Evolutionary conservation across 2,888 invertebrate species (phyloP).

Genomic region (Philopedon plagiatum): DNA sequence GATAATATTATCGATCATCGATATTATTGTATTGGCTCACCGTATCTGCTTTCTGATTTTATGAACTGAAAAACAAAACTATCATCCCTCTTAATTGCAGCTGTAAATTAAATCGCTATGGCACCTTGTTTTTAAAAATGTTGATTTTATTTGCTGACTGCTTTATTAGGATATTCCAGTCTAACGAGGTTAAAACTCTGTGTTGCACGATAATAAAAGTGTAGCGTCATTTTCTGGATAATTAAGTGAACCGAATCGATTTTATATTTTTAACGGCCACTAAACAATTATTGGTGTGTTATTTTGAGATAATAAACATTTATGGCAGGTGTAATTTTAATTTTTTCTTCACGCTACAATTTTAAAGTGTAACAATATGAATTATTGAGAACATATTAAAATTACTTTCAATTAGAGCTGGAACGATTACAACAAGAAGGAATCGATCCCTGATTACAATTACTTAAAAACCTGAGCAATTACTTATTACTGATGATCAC

Average conservation of each 20-base stretch:
- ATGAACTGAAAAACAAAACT: too few relatives aligned
- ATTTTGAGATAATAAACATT: conserved; percentile 9
- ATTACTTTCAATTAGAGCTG: background rate
- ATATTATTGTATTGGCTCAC: too few relatives aligned
- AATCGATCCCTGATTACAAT: too few relatives aligned
- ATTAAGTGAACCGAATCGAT: conserved; percentile 21
- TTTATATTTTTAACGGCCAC: conserved; percentile 17
- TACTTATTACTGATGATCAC: too few relatives aligned
- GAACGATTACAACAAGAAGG: too few relatives aligned
- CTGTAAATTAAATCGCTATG: background rate
- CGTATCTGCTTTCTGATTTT: too few relatives aligned
- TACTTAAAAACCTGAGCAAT: too few relatives aligned
- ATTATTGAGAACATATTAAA: background rate
- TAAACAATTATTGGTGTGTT: conserved; percentile 11
- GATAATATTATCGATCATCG: too few relatives aligned
- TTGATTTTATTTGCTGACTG: background rate
- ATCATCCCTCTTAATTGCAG: too few relatives aligned
- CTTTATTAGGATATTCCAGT: background rate
- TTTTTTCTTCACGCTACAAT: background rate
- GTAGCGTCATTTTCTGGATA: conserved; percentile 19
- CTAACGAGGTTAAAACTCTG: conserved; percentile 3
- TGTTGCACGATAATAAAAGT: conserved; percentile 7
- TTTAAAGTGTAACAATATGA: background rate
- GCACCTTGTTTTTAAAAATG: background rate
- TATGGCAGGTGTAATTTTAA: conserved; percentile 6